Conservation (phyloP, 53 echinoderm and acorn worm genomes). For the Arbacia lixula region DNA sequence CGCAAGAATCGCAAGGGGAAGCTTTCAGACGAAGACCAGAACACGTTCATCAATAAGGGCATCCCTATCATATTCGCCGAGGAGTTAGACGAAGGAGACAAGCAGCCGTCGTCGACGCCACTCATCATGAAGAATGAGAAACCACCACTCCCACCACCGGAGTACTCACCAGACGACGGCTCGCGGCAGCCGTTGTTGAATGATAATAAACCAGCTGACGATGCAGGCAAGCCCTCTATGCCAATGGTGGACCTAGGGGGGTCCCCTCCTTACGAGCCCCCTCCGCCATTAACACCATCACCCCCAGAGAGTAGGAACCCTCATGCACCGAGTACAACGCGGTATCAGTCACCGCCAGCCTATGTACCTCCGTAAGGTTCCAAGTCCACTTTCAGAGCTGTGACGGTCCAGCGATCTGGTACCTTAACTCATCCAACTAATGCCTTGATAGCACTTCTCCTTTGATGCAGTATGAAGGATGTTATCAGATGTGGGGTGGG, state of each 20-base stretch:
- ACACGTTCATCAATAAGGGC: slow-evolving; percentile 98
- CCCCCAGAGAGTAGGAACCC: slow-evolving; percentile 90
- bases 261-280: slow-evolving; percentile 91
- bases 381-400: not conserved
- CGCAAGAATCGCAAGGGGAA: slow-evolving; percentile 97
- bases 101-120: slow-evolving; percentile 89
- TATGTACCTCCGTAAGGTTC: slow-evolving; percentile 79
- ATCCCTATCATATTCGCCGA: slow-evolving; percentile 98
- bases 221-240: slow-evolving; percentile 75
- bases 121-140: slow-evolving; percentile 96
- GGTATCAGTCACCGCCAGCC: slow-evolving; percentile 92
- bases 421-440: slow-evolving; percentile 21
- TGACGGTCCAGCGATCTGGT: not conserved
- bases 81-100: slow-evolving; percentile 92
- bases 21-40: slow-evolving; percentile 96
- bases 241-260: slow-evolving; percentile 94
- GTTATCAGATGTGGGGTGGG: not conserved
- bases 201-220: slow-evolving; percentile 58
- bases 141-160: slow-evolving; percentile 96
- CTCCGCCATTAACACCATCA: slow-evolving; percentile 87
- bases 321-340: slow-evolving; percentile 81
- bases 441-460: slow-evolving; percentile 41
- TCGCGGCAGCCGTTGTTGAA: slow-evolving; percentile 83
- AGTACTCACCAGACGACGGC: slow-evolving; percentile 80
- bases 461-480: slow-evolving; percentile 8